Conservation (phyloP, 2,888 invertebrate species). For the Oscheius sp. region DNA sequence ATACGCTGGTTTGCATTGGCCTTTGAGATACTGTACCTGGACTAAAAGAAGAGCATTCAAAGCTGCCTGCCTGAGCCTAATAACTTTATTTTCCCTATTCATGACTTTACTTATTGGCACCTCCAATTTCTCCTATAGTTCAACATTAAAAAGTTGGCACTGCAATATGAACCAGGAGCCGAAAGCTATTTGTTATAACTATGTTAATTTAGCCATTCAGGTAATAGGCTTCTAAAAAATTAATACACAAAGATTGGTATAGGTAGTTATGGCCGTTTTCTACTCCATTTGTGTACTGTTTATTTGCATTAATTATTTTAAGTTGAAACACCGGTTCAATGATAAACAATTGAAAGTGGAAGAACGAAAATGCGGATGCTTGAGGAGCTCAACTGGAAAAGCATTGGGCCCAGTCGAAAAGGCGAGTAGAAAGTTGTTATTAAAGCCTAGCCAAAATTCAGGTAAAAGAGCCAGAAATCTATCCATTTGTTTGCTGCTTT, state of each 20-base stretch:
- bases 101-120: background rate
- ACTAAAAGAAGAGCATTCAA: background rate
- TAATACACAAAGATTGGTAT: background rate
- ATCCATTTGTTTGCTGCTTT: background rate
- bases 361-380: background rate
- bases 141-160: background rate
- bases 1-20: background rate
- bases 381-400: constrained; percentile 14
- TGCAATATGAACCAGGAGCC: background rate
- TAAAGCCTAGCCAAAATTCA: background rate
- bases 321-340: no score
- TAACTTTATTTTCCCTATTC: background rate
- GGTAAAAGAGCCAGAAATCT: background rate
- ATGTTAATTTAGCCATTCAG: background rate
- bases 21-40: background rate
- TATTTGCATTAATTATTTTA: background rate
- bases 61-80: background rate
- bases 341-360: no score
- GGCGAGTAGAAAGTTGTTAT: background rate
- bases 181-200: background rate
- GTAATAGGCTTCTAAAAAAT: background rate
- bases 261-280: background rate
- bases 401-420: background rate
- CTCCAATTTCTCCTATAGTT: background rate
- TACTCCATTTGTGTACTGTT: background rate